Evolutionary conservation across 2,113 vertebrate genomes (phyloP).

Genomic region (Strigops habroptila): DNA sequence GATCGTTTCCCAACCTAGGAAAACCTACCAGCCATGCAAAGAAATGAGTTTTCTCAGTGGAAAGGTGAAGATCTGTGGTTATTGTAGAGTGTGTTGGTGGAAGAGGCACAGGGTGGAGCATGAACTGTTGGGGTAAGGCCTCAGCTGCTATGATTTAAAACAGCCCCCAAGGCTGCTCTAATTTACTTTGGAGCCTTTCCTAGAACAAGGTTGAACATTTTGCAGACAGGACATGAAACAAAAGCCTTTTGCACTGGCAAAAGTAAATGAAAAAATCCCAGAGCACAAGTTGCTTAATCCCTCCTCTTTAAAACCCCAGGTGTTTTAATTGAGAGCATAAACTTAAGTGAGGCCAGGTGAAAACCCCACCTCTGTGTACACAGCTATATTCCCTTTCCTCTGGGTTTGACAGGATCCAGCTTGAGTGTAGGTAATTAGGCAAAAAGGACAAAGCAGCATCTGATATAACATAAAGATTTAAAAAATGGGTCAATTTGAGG

Average conservation of each 20-base stretch:
- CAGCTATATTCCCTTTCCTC: background rate
- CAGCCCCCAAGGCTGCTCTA: conserved; percentile 11
- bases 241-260: conserved; percentile 17
- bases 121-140: background rate
- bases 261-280: background rate
- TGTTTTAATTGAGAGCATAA: background rate
- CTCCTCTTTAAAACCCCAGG: conserved; percentile 4
- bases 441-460: background rate
- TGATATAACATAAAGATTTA: background rate
- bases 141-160: conserved; percentile 54
- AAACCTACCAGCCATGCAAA: background rate
- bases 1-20: background rate
- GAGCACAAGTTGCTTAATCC: background rate
- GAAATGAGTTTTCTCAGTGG: background rate
- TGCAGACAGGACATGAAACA: conserved; percentile 6
- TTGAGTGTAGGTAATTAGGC: background rate
- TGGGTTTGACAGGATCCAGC: background rate
- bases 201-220: conserved; percentile 47
- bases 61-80: background rate
- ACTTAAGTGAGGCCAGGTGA: conserved; percentile 2
- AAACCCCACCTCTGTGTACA: conserved; percentile 12
- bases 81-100: background rate
- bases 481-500: background rate
- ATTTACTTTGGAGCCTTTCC: conserved; percentile 58
- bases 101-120: background rate